Evolutionary conservation across 2,797 vertebrate genomes (phyloP).

Genomic region (Fringilla coelebs): DNA sequence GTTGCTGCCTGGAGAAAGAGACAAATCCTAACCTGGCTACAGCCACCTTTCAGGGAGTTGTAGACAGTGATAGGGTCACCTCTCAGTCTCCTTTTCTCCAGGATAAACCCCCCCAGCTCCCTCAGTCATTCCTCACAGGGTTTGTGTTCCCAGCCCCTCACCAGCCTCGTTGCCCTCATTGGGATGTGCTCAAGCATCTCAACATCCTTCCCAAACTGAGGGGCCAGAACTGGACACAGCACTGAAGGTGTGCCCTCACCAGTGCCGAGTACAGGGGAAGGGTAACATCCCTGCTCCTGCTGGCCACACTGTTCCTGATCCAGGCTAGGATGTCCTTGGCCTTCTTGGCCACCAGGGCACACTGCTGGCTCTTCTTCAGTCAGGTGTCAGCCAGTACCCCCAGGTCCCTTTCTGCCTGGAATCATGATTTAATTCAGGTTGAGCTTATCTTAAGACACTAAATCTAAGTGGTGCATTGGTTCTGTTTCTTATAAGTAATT

Average conservation of each 20-base stretch:
- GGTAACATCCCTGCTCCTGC: background rate
- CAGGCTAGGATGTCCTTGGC: background rate
- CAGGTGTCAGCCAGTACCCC: rapidly evolving
- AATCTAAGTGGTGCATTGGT: background rate
- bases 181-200: rapidly evolving
- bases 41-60: background rate
- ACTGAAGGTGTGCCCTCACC: background rate
- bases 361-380: background rate
- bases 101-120: background rate
- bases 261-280: rapidly evolving
- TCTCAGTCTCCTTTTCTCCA: background rate
- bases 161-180: background rate
- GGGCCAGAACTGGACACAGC: background rate
- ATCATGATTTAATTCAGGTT: background rate
- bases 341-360: background rate
- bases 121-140: rapidly evolving
- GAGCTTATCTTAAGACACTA: background rate
- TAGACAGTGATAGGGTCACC: background rate
- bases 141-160: background rate
- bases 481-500: background rate
- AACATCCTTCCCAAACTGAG: rapidly evolving
- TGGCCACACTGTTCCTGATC: background rate
- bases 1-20: background rate
- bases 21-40: background rate
- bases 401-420: background rate